These are phyloP conservation scores for Australoheros scitulus DNA, from an alignment of 2,113 vertebrate species.

Conservation along the genomic window DNA sequence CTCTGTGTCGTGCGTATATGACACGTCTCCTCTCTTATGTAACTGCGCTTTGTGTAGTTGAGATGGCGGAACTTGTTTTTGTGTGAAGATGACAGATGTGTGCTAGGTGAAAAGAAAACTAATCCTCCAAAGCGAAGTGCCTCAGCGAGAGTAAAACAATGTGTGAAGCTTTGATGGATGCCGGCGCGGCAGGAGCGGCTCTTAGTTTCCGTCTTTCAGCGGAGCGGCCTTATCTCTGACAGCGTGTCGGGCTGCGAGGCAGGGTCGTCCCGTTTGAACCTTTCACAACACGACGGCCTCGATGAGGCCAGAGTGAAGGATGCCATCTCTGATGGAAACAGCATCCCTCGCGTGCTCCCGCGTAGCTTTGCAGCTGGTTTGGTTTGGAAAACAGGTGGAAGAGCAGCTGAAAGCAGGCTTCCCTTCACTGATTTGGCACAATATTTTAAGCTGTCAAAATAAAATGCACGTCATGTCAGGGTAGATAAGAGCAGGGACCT, in stretches of 20 bases:
- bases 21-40: not conserved
- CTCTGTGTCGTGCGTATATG: not conserved
- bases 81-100: slow-evolving; percentile 33
- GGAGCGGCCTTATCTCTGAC: slow-evolving; percentile 41
- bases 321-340: slow-evolving; percentile 19
- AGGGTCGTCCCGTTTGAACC: slow-evolving; percentile 29
- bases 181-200: not conserved
- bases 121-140: slow-evolving; percentile 3
- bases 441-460: not conserved
- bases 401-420: not conserved
- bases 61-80: slow-evolving; percentile 40
- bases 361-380: not conserved
- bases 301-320: slow-evolving; percentile 9
- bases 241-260: not conserved
- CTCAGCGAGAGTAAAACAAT: slow-evolving; percentile 26
- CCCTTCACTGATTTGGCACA: not conserved
- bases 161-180: slow-evolving; percentile 55
- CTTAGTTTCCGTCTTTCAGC: slow-evolving; percentile 43
- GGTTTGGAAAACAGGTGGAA: not conserved
- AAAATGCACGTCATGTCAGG: not conserved
- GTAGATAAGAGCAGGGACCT: not conserved
- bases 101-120: slow-evolving; percentile 17
- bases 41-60: slow-evolving; percentile 2
- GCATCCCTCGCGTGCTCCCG: not conserved
- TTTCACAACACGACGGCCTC: slow-evolving; percentile 16